Evolutionary conservation across 1,140 invertebrate species (phyloP).

Genomic region (Vollenhovia emeryi): DNA sequence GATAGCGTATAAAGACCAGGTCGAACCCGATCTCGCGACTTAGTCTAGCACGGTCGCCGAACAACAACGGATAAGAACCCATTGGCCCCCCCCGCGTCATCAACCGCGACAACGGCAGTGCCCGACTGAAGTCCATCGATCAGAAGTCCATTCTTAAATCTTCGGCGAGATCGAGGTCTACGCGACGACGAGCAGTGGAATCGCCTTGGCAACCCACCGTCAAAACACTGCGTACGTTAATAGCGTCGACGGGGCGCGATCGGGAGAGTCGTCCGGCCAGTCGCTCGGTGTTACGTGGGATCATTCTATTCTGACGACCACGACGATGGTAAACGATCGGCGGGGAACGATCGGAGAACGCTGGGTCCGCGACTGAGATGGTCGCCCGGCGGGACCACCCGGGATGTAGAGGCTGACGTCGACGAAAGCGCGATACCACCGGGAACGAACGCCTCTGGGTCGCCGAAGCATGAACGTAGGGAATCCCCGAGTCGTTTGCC

Average conservation of each 20-base stretch:
- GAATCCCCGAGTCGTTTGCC: conserved; percentile 40
- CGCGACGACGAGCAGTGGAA: not conserved
- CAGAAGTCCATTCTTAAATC: conserved; percentile 42
- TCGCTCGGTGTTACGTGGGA: conserved; percentile 23
- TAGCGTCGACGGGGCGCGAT: conserved; percentile 18
- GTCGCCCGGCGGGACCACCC: conserved; percentile 38
- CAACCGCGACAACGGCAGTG: not conserved
- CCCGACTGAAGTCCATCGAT: conserved; percentile 56
- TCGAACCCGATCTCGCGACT: not conserved
- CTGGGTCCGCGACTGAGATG: conserved; percentile 69
- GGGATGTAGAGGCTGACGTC: conserved; percentile 67
- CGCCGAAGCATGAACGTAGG: conserved; percentile 61
- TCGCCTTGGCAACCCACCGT: conserved; percentile 75
- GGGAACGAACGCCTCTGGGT: conserved; percentile 11
- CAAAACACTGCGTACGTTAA: conserved; percentile 72
- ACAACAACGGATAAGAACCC: not conserved
- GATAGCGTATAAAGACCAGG: not conserved
- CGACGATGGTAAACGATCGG: not conserved
- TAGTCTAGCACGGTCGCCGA: not conserved
- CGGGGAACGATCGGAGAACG: not conserved
- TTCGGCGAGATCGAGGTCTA: not conserved
- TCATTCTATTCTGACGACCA: not conserved
- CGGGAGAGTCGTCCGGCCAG: not conserved
- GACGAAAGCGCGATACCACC: conserved; percentile 51
- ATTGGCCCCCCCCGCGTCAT: not conserved